Evolutionary conservation across 37 sponge, comb jelly and placozoan genomes (phyloP), one percentile per base, ranked within the genome.

Genomic region (Beroe ovata): DNA sequence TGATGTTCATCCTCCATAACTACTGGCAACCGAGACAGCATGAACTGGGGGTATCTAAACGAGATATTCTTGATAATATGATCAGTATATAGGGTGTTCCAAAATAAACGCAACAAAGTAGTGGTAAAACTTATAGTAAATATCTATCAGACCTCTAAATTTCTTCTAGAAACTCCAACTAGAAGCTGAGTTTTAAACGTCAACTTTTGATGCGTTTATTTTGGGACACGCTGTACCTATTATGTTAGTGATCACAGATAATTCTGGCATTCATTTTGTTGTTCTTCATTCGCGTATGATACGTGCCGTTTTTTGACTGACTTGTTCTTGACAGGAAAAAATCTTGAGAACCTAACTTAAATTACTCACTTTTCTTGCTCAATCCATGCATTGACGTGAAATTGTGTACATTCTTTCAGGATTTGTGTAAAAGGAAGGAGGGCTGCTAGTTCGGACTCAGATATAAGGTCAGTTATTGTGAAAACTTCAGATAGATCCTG

Each of bases 11-110:
- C 84, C 23, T 77, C 84, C 28, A 77, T 77, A n/a, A 77, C 54
- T 26, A 77, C 47, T 42, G 84, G 84, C 41, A 77, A 36, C n/a
- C 84, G 84, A 54, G 84, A 77, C 54, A 77, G 28, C 84, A 77
- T 42, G 84, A 40, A 77, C 1, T 77, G 28, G 22, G 84, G 84
- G 38, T 77, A 77, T 23, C 84, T 77, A 19, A 58, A 58, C 11
- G 11, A 18, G 11, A 58, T 19, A 58, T 58, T 11, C 16, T 58
- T 58, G 18, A 11, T 19, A 58, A 58, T 58, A 58, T 19, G 18
- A 11, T 19, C 59, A 58, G 59, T n/a, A n/a, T n/a, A n/a, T n/a
- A n/a, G n/a, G n/a, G n/a, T n/a, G n/a, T n/a, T n/a, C n/a, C n/a
- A n/a, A 58, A 58, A 58, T 19, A 58, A 58, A 18, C 59, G 16